Conservation (phyloP, 2,113 vertebrate genomes). For the Ifrita kowaldi region DNA sequence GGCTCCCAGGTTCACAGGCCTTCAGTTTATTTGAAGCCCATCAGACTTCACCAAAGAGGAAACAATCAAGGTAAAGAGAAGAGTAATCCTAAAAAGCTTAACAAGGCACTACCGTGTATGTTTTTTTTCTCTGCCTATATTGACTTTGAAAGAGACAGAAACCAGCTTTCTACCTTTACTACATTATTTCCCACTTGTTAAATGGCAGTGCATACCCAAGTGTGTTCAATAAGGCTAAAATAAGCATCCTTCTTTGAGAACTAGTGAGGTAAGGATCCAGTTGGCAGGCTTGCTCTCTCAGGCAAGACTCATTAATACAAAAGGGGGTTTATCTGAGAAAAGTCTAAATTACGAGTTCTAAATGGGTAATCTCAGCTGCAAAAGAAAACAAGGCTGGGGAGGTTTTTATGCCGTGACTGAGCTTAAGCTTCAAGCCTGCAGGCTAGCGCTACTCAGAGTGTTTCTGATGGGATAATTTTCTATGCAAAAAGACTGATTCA, state of each 20-base stretch:
- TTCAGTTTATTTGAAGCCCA: conserved; percentile 38
- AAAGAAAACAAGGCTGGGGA: conserved; percentile 2
- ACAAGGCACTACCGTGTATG: not conserved
- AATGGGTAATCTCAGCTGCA: conserved; percentile 6
- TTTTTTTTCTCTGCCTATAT: not conserved
- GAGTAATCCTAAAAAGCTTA: conserved; percentile 5
- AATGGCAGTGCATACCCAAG: not conserved
- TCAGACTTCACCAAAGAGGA: conserved; percentile 24
- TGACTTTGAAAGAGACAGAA: conserved; percentile 6
- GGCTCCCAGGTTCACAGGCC: conserved; percentile 12
- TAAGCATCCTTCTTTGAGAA: not conserved
- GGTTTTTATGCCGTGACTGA: not conserved
- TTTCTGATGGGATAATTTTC: conserved; percentile 44
- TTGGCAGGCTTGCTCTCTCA: not conserved
- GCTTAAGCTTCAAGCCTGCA: conserved; percentile 11
- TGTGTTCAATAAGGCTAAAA: not conserved
- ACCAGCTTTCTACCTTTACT: not conserved
- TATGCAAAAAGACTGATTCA: conserved; percentile 26
- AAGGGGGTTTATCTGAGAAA: not conserved
- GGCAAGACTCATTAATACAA: not conserved
- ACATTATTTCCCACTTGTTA: not conserved
- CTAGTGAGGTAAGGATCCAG: not conserved
- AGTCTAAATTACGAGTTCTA: not conserved
- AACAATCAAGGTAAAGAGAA: conserved; percentile 1
- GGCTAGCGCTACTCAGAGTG: not conserved